A percentile compares a stretch with the other conserved stretches of the same genome.
Conservation (phyloP, 2,113 vertebrate genomes). For the Sciurus niger region DNA sequence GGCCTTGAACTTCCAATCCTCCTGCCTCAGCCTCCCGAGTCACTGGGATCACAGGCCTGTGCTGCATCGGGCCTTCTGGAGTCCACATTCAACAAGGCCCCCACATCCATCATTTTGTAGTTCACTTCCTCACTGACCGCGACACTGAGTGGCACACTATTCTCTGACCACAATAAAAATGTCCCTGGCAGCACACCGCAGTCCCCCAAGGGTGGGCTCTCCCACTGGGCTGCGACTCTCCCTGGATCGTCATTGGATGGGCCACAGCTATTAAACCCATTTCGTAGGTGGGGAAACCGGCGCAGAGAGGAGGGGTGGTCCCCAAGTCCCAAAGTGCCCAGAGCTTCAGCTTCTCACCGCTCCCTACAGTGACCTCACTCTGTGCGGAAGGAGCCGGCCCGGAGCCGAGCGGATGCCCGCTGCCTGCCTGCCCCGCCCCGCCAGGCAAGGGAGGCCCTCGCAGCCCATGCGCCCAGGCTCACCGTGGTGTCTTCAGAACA, state of each 20-base stretch:
- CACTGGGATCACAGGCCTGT: no score
- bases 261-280: neutral
- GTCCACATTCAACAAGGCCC: neutral
- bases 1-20: no score
- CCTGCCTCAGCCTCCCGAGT: no score
- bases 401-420: fast-evolving
- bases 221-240: neutral
- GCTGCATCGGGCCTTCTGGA: neutral
- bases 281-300: neutral
- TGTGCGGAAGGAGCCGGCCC: neutral
- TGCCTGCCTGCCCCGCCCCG: neutral
- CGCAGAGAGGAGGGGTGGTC: neutral
- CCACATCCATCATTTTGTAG: neutral
- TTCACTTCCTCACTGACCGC: neutral
- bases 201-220: neutral
- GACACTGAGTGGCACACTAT: neutral
- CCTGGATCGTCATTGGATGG: neutral
- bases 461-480: constrained; percentile 60
- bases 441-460: fast-evolving
- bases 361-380: neutral
- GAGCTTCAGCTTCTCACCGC: neutral
- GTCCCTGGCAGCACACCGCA: neutral
- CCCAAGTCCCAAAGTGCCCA: neutral
- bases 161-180: neutral
- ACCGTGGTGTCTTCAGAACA: constrained; percentile 96